Evolutionary conservation across 2,888 invertebrate genomes (phyloP).

Genomic region (Sericinus montela): DNA sequence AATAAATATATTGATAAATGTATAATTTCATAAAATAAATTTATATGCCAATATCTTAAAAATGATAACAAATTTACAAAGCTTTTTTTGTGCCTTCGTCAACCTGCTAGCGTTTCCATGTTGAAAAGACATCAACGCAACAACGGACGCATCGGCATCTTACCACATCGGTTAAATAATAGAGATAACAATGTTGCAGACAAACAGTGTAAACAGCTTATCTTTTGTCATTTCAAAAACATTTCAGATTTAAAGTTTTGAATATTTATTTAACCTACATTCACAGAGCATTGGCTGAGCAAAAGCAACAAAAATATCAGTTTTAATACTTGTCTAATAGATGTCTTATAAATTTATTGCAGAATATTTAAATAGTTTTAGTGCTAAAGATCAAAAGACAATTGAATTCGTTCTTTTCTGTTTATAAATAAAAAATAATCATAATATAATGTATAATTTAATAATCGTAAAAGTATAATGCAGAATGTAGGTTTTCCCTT

Average conservation of each 20-base stretch:
- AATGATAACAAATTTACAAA: too few species aligned
- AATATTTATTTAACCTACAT: conserved; percentile 12
- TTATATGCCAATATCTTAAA: too few species aligned
- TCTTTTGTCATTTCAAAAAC: conserved; percentile 10
- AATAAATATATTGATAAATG: too few species aligned
- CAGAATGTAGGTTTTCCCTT: too few species aligned
- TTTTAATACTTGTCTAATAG: not conserved
- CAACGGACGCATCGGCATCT: not conserved
- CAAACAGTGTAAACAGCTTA: conserved; percentile 4
- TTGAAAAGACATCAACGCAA: conserved; percentile 16
- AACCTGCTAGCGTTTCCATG: not conserved
- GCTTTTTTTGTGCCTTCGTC: too few species aligned
- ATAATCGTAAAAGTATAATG: too few species aligned
- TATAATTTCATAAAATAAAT: too few species aligned
- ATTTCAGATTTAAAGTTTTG: not conserved
- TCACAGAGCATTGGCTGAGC: not conserved
- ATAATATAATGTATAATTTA: too few species aligned
- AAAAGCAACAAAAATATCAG: not conserved
- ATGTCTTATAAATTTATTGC: not conserved
- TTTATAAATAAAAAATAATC: too few species aligned
- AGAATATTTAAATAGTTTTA: too few species aligned
- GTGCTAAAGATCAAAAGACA: too few species aligned
- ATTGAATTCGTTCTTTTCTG: too few species aligned
- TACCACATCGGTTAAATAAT: conserved; percentile 15
- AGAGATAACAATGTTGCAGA: conserved; percentile 5